Evolutionary conservation across 2,888 invertebrate genomes (phyloP), one percentile per base, ranked within the genome.

Genomic region (Aricia artaxerxes): DNA sequence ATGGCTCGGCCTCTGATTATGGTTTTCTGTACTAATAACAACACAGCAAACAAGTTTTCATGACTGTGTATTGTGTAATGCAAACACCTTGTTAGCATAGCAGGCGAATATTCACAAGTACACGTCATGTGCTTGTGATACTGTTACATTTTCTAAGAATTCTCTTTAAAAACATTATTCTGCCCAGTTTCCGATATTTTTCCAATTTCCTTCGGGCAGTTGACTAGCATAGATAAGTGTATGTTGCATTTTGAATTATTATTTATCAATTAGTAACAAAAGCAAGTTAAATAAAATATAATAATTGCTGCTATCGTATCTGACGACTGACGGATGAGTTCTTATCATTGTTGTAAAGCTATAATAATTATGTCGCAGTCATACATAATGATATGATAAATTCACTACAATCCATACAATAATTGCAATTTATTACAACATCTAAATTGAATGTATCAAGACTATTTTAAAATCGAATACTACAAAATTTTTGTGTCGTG

Each of bases 21-120:
- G 5, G 69, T 69, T 69, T 78, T 78, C 78, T 72, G 69, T 49
- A 53, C 78, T 92, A 64, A 64, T 64, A 64, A 31, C 64, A 61
- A 61, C 6, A 64, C 31, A 64, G 64, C 64, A 64, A 64, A 64
- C 24, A 64, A 64, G 9, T 7, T 31, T 64, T 64, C 61, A 61
- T 7, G 2, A 61, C 61, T 24, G 61, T 61, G 7, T 61, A 61
- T 24, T 24, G 61, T 61, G 7, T 61, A 61, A 24, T 61, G 61
- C 24, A 61, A 61, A 24, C 24, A 24, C 24, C 61, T 7, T 57
- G 6, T 61, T 61, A 2, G 61, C 1, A 24, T 7, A 53, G 24
- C 4, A 60, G 3, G 60, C 24, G 16, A 60, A 53, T 53, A 53
- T 53, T 53, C 49, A 49, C 49, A 24, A 24, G 24, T 24, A 24